Conservation (phyloP, 2,113 vertebrate genomes). For the Zeus faber region DNA sequence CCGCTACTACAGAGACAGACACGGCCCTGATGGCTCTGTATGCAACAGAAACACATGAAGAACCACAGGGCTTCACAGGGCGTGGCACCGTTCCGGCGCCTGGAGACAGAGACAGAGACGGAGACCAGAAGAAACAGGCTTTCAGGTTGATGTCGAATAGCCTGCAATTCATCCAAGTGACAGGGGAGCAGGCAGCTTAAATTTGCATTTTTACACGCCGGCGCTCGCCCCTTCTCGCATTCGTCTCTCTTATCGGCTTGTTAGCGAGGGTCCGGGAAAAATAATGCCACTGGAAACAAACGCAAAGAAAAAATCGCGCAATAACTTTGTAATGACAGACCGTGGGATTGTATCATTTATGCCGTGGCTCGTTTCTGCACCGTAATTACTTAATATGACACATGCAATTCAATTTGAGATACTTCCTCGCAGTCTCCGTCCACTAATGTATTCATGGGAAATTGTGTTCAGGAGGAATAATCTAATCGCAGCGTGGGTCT, state of each 20-base stretch:
- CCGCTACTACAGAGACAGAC: background rate
- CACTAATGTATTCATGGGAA: too few relatives aligned
- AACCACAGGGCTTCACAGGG: background rate
- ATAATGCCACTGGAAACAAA: slow-evolving; percentile 15
- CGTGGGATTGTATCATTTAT: slow-evolving; percentile 11
- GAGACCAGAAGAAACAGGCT: slow-evolving; percentile 8
- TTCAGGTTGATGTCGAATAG: slow-evolving; percentile 47
- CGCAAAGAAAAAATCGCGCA: background rate
- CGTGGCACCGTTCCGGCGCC: background rate
- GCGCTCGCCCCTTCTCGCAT: slow-evolving; percentile 34
- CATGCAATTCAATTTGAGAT: slow-evolving; percentile 11
- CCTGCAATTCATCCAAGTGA: slow-evolving; percentile 50
- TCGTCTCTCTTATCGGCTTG: slow-evolving; percentile 22
- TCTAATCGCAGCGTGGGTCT: too few relatives aligned
- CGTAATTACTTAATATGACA: slow-evolving; percentile 14
- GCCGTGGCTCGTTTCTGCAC: slow-evolving; percentile 2
- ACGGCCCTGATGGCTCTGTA: too few relatives aligned
- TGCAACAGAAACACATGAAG: background rate
- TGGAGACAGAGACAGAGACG: background rate
- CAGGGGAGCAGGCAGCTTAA: slow-evolving; percentile 22
- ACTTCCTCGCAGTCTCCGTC: background rate
- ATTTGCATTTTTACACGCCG: slow-evolving; percentile 32
- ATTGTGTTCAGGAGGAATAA: too few relatives aligned
- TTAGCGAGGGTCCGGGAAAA: background rate
- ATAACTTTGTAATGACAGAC: slow-evolving; percentile 12